Evolutionary conservation across 2,797 vertebrate genomes (phyloP), one percentile per base, ranked within the genome.

Genomic region (Spea hammondii): DNA sequence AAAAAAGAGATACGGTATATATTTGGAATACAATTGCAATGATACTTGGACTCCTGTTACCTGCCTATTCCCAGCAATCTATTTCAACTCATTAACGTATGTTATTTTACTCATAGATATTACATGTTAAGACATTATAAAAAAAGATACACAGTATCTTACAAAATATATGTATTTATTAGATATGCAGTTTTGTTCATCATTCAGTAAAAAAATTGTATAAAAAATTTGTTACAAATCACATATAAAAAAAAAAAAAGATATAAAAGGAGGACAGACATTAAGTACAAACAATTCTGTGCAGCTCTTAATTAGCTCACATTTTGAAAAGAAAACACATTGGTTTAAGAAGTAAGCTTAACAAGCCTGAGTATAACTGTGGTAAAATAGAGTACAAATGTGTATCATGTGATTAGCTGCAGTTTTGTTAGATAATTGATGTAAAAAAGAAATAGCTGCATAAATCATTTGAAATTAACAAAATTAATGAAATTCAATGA

Each of bases 81-180:
- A 32, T 32, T 32, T 32, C 32, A 32, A 32, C 32, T 3, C 32
- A 17, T 17, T 17, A 32, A 32, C 2, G 32, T 32, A 32, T 32
- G 32, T 32, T 32, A 32, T 32, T 32, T 32, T 32, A 32, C 32
- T 32, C 32, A 32, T 32, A 32, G 32, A 32, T 32, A 32, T 32
- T 32, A 32, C 32, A 32, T 32, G 32, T 32, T 32, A 1, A 32
- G 32, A 32, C 32, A 3, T 32, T 32, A 32, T 32, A 32, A 32
- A 32, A 32, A 32, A 32, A 32, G 32, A 46, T 65, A 17, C 10
- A 50, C 11, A 50, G 13, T 60, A 59, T 69, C 54, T 70, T 74
- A 70, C 57, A 79, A 79, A 79, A 79, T 74, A 74, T 51, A 79
- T 50, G 47, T 72, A 62, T 74, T 64, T 79, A 64, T 74, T 74